Base-by-base conservation (phyloP, 2,888 invertebrate species). In the Julus scandinavius region DNA sequence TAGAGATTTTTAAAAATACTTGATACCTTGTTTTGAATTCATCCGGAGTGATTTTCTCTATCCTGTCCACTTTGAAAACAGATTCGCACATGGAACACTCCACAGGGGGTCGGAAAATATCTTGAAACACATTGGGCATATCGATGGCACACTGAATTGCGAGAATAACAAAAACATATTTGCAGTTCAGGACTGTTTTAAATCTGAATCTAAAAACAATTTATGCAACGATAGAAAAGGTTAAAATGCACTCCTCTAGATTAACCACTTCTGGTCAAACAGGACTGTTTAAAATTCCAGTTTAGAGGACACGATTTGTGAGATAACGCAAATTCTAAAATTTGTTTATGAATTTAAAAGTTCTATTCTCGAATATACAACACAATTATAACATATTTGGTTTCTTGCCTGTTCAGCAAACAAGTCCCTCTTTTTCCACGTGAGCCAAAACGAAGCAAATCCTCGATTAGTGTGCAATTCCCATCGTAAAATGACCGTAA, bases 71-170 rank as follows among this genome's bases (percentile, higher is more conserved):
- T 90, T 93, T 92, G 5, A 93, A 92, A 15, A 97, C 93, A 88
- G 94, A 94, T 6, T 92, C 91, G 91, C 98, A 98, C 92, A 97
- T 95, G 40, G 94, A 93, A 92, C 98, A 98, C 91, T 95, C 94
- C 91, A 96, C 96, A 0, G 97, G 96, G 0, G 96, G 95, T 1
- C 97, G 95, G 91, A 97, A 95, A 9, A 94, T 91, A 80, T 91
- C 91, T 89, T 90, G 91, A 83, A 91, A 88, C n/a, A 89, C 88
- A 49, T 90, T 88, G 13, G 91, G 91, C 91, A 91, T 91, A 13
- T 91, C 90, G 41, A 91, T 89, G 17, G 90, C 89, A 87, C 91
- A 91, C 90, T 91, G 90, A 3, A 89, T 15, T 17, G 63, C 45
- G 13, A 83, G 85, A 72, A 54, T 13, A 45, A 45, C 1, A 45